Conservation (phyloP, 2,113 vertebrate species). For the Martes martes region DNA sequence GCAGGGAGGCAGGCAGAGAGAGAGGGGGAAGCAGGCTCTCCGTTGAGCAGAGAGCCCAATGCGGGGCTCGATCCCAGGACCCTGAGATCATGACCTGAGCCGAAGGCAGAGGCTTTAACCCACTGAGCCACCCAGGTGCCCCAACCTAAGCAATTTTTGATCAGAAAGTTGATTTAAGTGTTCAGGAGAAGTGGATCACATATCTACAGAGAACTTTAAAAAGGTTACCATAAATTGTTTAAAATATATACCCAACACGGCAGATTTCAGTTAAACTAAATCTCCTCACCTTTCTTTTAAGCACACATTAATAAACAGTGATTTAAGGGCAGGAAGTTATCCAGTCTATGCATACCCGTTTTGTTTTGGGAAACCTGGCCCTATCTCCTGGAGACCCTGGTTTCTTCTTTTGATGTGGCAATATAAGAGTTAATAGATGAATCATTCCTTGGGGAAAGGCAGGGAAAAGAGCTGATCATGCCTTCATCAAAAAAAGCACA, state of each 20-base stretch:
- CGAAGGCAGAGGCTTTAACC: too few relatives aligned
- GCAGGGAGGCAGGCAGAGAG: too few relatives aligned
- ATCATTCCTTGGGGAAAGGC: slow-evolving; percentile 69
- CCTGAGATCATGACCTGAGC: too few relatives aligned
- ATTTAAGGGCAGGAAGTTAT: slow-evolving; percentile 50
- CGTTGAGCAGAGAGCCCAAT: too few relatives aligned
- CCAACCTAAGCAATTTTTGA: slow-evolving; percentile 16
- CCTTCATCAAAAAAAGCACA: slow-evolving; percentile 75
- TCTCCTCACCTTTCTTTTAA: slow-evolving; percentile 18
- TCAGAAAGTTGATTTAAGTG: neutral
- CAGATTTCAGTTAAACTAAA: slow-evolving; percentile 9
- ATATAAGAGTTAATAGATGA: slow-evolving; percentile 59
- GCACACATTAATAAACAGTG: slow-evolving; percentile 5
- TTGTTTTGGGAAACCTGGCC: slow-evolving; percentile 49
- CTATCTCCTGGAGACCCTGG: slow-evolving; percentile 53
- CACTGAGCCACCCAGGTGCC: too few relatives aligned
- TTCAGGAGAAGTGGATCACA: neutral
- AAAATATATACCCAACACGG: neutral
- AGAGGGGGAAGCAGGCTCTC: too few relatives aligned
- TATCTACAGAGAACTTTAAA: neutral
- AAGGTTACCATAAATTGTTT: slow-evolving; percentile 7
- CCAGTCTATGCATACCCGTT: slow-evolving; percentile 34
- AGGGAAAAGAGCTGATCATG: slow-evolving; percentile 56
- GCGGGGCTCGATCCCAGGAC: too few relatives aligned
- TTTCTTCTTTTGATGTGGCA: slow-evolving; percentile 69